Conservation (phyloP, 2,797 vertebrate genomes). For the Paedocypris micromegethes region DNA sequence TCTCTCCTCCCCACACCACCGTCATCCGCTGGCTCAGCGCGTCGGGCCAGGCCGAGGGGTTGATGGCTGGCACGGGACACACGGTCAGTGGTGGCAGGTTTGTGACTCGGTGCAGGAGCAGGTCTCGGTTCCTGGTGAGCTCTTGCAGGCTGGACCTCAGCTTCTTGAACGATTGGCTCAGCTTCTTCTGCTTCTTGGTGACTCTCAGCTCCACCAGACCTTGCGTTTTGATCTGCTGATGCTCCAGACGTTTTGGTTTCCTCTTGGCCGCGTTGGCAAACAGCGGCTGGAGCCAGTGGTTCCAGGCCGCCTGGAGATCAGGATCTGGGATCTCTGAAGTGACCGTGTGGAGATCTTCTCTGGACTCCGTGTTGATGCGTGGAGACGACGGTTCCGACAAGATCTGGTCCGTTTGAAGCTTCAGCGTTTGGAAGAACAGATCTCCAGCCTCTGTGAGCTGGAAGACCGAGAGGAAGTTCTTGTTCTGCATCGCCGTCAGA, state of each 20-base stretch:
- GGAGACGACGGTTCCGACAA: too few relatives aligned
- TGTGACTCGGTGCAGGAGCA: constrained; percentile 45
- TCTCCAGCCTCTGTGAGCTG: constrained; percentile 83
- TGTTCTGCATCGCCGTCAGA: constrained; percentile 57
- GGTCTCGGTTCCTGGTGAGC: constrained; percentile 46
- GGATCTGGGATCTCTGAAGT: constrained; percentile 26
- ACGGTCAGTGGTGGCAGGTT: constrained; percentile 15
- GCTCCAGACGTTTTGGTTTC: background rate
- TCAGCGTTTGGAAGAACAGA: constrained; percentile 79
- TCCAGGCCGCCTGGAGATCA: constrained; percentile 51
- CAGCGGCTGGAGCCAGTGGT: constrained; percentile 56
- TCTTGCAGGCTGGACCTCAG: constrained; percentile 56
- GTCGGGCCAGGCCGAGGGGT: constrained; percentile 44
- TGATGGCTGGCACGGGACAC: constrained; percentile 5
- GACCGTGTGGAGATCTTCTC: too few relatives aligned
- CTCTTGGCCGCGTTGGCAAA: background rate
- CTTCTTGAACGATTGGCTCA: background rate
- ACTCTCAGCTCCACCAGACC: background rate
- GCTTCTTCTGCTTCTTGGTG: fast-evolving
- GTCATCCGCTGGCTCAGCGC: constrained; percentile 70
- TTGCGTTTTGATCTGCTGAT: background rate
- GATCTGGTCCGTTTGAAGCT: constrained; percentile 1
- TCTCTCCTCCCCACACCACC: constrained; percentile 65
- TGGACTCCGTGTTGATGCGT: too few relatives aligned
- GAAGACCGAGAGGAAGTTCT: constrained; percentile 66